These are phyloP conservation scores for Crocodylus rhombifer DNA, from an alignment of 2,797 vertebrate genomes.

Conservation along the genomic window DNA sequence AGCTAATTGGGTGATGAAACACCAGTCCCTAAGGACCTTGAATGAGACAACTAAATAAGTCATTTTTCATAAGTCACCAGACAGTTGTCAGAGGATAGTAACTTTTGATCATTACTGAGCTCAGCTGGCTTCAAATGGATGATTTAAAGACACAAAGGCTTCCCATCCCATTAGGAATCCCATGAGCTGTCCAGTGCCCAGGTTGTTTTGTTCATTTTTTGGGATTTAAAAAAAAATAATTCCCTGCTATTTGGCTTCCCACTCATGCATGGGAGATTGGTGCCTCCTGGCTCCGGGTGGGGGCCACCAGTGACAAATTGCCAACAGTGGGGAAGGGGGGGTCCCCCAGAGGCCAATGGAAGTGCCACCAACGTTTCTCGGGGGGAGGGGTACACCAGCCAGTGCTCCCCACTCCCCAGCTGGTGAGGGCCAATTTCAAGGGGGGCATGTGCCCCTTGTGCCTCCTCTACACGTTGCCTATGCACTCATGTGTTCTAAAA, in stretches of 20 bases:
- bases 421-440: too few relatives aligned
- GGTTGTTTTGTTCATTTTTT: background rate
- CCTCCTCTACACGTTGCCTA: too few relatives aligned
- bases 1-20: background rate
- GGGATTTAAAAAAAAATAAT: background rate
- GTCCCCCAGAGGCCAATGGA: too few relatives aligned
- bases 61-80: background rate
- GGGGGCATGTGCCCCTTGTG: too few relatives aligned
- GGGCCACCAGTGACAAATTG: too few relatives aligned
- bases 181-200: background rate
- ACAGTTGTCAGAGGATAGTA: background rate
- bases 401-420: too few relatives aligned
- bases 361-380: too few relatives aligned
- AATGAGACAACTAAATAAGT: background rate
- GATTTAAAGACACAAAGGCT: background rate
- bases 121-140: background rate
- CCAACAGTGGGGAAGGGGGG: too few relatives aligned
- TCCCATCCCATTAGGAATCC: background rate
- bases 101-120: background rate
- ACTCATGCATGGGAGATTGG: background rate
- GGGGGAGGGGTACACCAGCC: too few relatives aligned
- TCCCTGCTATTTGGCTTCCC: background rate
- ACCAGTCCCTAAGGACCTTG: background rate
- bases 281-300: too few relatives aligned
- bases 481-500: background rate